These are phyloP conservation scores for Argyrosomus regius DNA, from an alignment of 2,797 vertebrate genomes.

Conservation along the genomic window DNA sequence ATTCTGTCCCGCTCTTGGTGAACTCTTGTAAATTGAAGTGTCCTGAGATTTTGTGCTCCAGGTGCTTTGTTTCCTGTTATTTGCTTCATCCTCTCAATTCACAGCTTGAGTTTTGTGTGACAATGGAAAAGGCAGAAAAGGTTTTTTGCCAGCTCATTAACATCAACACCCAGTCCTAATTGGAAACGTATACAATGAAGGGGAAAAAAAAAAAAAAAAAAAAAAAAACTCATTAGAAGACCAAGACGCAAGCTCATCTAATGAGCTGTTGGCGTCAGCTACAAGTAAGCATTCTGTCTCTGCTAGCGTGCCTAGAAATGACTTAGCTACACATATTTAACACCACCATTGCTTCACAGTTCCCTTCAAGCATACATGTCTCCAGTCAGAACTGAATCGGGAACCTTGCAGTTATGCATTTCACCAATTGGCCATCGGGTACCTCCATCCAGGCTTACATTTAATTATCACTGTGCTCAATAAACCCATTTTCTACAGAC, in stretches of 20 bases:
- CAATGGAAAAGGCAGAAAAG: conserved; percentile 7
- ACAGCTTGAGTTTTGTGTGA: conserved; percentile 10
- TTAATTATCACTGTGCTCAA: conserved; percentile 8
- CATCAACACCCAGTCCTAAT: conserved; percentile 18
- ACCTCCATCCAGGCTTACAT: background rate
- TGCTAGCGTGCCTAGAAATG: background rate
- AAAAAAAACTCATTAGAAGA: conserved; percentile 13
- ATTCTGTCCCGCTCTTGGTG: background rate
- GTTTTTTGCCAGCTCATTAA: conserved; percentile 31
- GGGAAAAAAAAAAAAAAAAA: background rate
- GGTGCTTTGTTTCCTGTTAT: conserved; percentile 10
- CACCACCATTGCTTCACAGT: background rate
- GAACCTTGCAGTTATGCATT: background rate
- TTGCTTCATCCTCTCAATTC: conserved; percentile 24
- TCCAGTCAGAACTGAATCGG: background rate
- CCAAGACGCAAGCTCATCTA: conserved; percentile 24
- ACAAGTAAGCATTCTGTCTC: conserved; percentile 14
- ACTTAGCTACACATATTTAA: conserved; percentile 12
- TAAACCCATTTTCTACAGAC: background rate
- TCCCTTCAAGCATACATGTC: too few relatives aligned
- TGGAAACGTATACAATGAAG: conserved; percentile 22
- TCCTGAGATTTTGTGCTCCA: background rate
- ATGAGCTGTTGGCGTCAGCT: conserved; percentile 36
- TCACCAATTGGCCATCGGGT: background rate
- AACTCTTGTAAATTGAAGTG: background rate